These are phyloP conservation scores for Drosophila robusta DNA, from an alignment of 2,888 invertebrate genomes.

Conservation along the genomic window DNA sequence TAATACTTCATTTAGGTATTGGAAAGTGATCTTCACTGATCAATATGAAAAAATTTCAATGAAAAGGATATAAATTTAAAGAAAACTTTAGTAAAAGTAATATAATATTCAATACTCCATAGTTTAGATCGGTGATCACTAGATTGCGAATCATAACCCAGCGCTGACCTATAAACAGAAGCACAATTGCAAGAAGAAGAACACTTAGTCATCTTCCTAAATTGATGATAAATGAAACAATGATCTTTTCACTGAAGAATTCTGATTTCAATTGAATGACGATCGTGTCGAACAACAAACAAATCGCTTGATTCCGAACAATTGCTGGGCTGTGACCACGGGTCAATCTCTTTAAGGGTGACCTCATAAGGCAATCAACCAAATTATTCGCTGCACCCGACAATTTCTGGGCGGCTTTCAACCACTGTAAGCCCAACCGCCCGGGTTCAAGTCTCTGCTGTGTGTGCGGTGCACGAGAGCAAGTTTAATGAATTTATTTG, in stretches of 20 bases:
- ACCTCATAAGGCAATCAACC: slow-evolving; percentile 62
- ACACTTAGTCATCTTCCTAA: slow-evolving; percentile 28
- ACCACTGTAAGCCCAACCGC: slow-evolving; percentile 45
- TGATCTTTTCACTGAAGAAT: slow-evolving; percentile 46
- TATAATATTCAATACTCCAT: neutral
- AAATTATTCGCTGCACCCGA: slow-evolving; percentile 39
- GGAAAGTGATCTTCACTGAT: too few relatives aligned
- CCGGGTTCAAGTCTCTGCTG: slow-evolving; percentile 54
- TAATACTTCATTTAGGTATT: too few relatives aligned
- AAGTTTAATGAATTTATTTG: slow-evolving; percentile 81
- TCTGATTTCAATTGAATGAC: slow-evolving; percentile 69
- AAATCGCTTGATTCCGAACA: slow-evolving; percentile 56
- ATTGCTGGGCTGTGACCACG: slow-evolving; percentile 12
- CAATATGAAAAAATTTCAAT: too few relatives aligned
- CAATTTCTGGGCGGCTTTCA: slow-evolving; percentile 38
- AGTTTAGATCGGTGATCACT: neutral
- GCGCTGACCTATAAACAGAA: neutral
- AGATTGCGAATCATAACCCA: neutral
- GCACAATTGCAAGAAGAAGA: slow-evolving; percentile 2
- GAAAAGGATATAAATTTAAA: too few relatives aligned
- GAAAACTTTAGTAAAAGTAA: too few relatives aligned
- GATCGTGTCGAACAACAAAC: slow-evolving; percentile 52
- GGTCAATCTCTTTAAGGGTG: slow-evolving; percentile 55
- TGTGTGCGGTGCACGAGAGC: slow-evolving; percentile 44
- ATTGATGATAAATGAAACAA: slow-evolving; percentile 35